Conservation (phyloP, 2,888 invertebrate genomes). For the Bembecia ichneumoniformis region DNA sequence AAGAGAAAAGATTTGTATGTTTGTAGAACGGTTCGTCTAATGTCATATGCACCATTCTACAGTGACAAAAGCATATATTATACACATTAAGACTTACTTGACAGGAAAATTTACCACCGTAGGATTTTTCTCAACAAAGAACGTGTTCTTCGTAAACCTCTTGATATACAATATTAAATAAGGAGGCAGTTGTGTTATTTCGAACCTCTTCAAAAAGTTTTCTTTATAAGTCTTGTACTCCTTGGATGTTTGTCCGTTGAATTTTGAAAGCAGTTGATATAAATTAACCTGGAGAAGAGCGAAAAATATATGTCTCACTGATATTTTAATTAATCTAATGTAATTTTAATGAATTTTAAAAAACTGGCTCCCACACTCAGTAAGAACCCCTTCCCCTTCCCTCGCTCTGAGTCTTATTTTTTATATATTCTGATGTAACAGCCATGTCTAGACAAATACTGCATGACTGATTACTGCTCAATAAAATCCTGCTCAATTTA, state of each 20-base stretch:
- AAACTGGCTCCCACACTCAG: no score
- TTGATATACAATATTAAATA: slow-evolving; percentile 97
- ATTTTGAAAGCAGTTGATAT: slow-evolving; percentile 93
- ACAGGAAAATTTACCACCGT: slow-evolving; percentile 99
- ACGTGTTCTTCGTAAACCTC: slow-evolving; percentile 98
- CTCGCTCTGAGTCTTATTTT: no score
- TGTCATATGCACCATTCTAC: no score
- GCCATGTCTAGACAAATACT: no score
- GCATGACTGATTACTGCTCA: no score
- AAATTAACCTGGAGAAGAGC: slow-evolving; percentile 83
- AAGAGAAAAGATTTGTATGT: no score
- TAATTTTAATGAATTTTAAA: no score
- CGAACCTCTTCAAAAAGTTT: slow-evolving; percentile 96
- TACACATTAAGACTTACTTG: slow-evolving; percentile 88
- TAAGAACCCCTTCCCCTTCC: no score
- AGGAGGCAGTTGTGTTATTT: slow-evolving; percentile 92
- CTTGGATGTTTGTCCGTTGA: slow-evolving; percentile 95
- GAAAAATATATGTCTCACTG: neutral
- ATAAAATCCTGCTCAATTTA: no score
- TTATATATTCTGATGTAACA: no score
- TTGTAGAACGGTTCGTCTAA: no score
- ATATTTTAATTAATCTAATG: neutral
- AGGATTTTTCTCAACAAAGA: slow-evolving; percentile 99
- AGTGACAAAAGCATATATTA: no score
- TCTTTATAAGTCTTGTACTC: slow-evolving; percentile 99